Conservation (phyloP, 2,797 vertebrate species). For the Sebastes jordani region DNA sequence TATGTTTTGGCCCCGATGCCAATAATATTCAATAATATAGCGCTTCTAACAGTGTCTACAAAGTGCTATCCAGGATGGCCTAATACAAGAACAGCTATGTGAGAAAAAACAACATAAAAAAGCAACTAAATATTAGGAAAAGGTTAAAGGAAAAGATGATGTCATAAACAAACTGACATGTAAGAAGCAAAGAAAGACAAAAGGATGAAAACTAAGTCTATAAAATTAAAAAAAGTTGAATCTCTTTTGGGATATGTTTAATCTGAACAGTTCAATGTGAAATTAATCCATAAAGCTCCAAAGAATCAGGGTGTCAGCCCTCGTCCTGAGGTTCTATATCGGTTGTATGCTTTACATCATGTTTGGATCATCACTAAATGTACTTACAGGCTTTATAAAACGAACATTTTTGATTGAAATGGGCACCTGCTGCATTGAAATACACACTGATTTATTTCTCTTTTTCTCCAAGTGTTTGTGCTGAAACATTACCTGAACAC, state of each 20-base stretch:
- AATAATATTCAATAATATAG: too few relatives aligned
- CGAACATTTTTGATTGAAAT: background rate
- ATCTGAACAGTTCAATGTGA: background rate
- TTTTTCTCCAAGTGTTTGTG: background rate
- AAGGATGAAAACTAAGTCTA: background rate
- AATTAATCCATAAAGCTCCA: background rate
- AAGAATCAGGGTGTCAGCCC: background rate
- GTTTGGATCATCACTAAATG: background rate
- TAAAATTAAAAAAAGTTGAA: background rate
- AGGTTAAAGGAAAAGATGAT: background rate
- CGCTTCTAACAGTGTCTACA: background rate
- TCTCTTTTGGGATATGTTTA: background rate
- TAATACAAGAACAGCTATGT: background rate
- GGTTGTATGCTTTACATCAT: background rate
- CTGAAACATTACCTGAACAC: constrained; percentile 85
- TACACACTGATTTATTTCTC: background rate
- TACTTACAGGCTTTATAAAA: background rate
- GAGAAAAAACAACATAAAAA: background rate
- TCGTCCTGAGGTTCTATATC: background rate
- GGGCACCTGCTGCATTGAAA: background rate
- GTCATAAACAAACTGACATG: background rate
- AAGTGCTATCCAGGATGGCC: background rate
- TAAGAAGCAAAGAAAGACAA: background rate
- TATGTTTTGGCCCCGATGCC: background rate
- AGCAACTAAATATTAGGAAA: background rate